phyloP scores from a whole-genome alignment of 2,888 invertebrate species.

The Gnatocerus cornutus region DNA sequence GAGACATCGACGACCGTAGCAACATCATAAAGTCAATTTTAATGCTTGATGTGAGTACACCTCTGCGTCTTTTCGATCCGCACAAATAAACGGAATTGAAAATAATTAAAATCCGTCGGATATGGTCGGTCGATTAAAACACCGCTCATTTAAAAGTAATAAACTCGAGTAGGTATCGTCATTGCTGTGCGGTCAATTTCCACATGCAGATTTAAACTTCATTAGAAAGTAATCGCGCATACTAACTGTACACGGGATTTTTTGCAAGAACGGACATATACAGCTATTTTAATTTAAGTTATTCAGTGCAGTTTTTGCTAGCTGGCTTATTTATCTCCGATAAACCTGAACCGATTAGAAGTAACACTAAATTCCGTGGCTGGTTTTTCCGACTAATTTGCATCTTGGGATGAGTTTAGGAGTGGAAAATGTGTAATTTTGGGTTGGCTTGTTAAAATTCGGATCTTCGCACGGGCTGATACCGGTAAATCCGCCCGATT shows the following conservation, averaged over 20 bases:
- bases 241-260: slow-evolving; percentile 61
- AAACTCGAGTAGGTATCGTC: slow-evolving; percentile 52
- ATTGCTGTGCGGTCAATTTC: slow-evolving; percentile 56
- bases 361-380: slow-evolving; percentile 31
- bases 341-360: slow-evolving; percentile 32
- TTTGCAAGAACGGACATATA: slow-evolving; percentile 58
- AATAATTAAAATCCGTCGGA: slow-evolving; percentile 46
- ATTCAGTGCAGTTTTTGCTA: slow-evolving; percentile 61
- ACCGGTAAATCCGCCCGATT: slow-evolving; percentile 13
- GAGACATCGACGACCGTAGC: not conserved
- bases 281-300: slow-evolving; percentile 63
- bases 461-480: too few species aligned
- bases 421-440: too few species aligned
- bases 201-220: slow-evolving; percentile 63
- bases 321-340: slow-evolving; percentile 45
- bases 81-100: slow-evolving; percentile 36
- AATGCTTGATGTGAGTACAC: not conserved
- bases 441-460: too few species aligned
- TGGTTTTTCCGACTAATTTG: slow-evolving; percentile 32
- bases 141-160: slow-evolving; percentile 56
- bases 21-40: not conserved
- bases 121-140: slow-evolving; percentile 46
- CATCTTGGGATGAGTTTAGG: slow-evolving; percentile 30
- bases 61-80: slow-evolving; percentile 12
- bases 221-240: slow-evolving; percentile 64